Conservation (phyloP, 2,888 invertebrate species). For the Sepioteuthis lessoniana region DNA sequence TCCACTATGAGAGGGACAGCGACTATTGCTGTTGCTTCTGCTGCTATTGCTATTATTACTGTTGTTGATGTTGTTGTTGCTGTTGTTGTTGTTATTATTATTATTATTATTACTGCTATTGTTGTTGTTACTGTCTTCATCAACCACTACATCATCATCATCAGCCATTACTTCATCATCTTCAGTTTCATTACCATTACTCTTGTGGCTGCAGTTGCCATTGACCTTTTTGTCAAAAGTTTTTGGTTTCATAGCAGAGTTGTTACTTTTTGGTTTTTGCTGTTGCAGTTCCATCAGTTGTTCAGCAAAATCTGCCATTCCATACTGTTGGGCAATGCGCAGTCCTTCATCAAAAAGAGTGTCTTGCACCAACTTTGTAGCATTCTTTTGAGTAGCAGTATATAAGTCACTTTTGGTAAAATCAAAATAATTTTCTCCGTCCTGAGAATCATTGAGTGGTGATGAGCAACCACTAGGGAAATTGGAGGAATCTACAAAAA, state of each 20-base stretch:
- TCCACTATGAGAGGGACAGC: background rate
- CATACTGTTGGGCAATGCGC: constrained; percentile 75
- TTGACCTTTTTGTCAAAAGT: background rate
- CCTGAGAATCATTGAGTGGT: constrained; percentile 54
- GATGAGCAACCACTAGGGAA: constrained; percentile 58
- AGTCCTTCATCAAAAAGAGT: constrained; percentile 77
- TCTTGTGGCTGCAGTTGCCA: constrained; percentile 38
- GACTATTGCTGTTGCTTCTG: background rate
- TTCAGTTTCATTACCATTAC: constrained; percentile 15
- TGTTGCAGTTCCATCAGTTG: constrained; percentile 66
- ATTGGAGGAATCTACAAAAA: constrained; percentile 55
- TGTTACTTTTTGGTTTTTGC: constrained; percentile 47
- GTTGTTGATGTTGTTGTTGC: background rate
- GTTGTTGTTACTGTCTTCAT: constrained; percentile 41
- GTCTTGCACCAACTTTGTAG: constrained; percentile 71
- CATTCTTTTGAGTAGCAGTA: constrained; percentile 51
- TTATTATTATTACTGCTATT: background rate
- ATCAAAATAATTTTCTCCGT: constrained; percentile 53
- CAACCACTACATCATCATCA: constrained; percentile 44
- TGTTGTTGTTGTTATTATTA: background rate
- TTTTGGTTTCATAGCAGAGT: background rate
- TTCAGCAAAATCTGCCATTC: constrained; percentile 72
- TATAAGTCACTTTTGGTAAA: constrained; percentile 50
- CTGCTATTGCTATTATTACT: background rate
- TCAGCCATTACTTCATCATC: constrained; percentile 40